Conservation (phyloP, 2,888 invertebrate species). For the Notodonta dromedarius region DNA sequence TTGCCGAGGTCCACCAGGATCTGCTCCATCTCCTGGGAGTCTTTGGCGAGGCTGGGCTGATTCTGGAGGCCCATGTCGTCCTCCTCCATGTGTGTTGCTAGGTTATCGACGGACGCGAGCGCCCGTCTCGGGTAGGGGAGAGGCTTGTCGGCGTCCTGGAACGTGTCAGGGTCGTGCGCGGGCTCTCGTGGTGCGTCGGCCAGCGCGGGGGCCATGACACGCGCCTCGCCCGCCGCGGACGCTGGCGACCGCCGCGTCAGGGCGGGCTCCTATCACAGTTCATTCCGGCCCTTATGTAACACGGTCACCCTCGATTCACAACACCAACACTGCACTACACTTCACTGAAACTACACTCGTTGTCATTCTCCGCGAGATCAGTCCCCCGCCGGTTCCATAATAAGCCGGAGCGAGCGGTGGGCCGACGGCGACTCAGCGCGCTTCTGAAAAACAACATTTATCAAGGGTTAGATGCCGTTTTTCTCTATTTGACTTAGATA, state of each 20-base stretch:
- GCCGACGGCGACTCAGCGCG: slow-evolving; percentile 62
- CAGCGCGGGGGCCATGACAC: slow-evolving; percentile 97
- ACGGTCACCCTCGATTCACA: slow-evolving; percentile 55
- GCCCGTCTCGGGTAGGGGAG: slow-evolving; percentile 67
- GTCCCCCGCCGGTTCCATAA: slow-evolving; percentile 73
- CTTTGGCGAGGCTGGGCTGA: slow-evolving; percentile 83
- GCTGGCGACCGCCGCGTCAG: slow-evolving; percentile 72
- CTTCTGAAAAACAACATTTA: slow-evolving; percentile 78
- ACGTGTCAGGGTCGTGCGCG: slow-evolving; percentile 58
- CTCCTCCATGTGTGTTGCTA: slow-evolving; percentile 83
- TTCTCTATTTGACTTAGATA: slow-evolving; percentile 49
- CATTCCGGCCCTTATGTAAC: slow-evolving; percentile 77
- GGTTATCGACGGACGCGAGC: slow-evolving; percentile 81
- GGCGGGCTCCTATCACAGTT: slow-evolving; percentile 63
- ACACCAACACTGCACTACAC: slow-evolving; percentile 60
- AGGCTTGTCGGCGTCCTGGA: slow-evolving; percentile 55
- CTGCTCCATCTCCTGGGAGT: slow-evolving; percentile 87
- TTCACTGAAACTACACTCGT: slow-evolving; percentile 53
- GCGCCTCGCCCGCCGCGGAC: slow-evolving; percentile 76
- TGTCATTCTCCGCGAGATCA: slow-evolving; percentile 55
- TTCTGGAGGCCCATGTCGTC: slow-evolving; percentile 84
- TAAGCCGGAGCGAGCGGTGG: slow-evolving; percentile 50
- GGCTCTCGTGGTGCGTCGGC: slow-evolving; percentile 86
- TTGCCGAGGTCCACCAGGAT: slow-evolving; percentile 85
- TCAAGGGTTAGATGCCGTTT: slow-evolving; percentile 67